Evolutionary conservation across 1,140 invertebrate species (phyloP).

Genomic region (Neodiprion lecontei): DNA sequence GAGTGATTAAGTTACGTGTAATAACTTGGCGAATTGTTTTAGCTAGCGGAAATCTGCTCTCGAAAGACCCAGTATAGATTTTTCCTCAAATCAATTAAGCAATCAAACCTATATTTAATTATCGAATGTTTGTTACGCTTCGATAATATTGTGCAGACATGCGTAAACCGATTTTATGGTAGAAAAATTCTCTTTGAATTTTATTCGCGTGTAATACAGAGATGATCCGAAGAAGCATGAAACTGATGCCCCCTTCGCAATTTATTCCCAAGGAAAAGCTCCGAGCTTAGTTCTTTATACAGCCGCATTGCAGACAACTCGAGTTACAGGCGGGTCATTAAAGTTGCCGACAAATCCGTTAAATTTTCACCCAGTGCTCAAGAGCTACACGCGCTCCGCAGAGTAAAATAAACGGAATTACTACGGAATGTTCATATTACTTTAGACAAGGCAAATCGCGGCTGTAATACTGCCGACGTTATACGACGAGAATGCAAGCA

Average conservation of each 20-base stretch:
- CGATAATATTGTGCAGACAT: too few species aligned
- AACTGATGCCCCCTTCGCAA: too few species aligned
- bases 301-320: background rate
- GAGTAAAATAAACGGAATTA: background rate
- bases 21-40: background rate
- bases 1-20: too few species aligned
- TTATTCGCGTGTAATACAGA: background rate
- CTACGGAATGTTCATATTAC: slow-evolving; percentile 3
- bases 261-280: background rate
- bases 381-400: background rate
- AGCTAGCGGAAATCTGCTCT: background rate
- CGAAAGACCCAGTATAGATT: background rate
- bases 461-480: background rate
- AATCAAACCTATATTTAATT: too few species aligned
- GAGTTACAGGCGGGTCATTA: background rate
- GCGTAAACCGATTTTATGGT: too few species aligned
- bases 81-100: background rate
- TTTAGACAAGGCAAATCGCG: background rate
- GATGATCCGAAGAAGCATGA: background rate
- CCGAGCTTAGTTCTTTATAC: background rate
- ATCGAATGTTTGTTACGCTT: too few species aligned
- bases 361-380: background rate
- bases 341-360: background rate
- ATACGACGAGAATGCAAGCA: too few species aligned
- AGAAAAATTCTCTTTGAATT: background rate